phyloP scores from a whole-genome alignment of 2,113 vertebrate species.

The Phaethornis superciliosus region DNA sequence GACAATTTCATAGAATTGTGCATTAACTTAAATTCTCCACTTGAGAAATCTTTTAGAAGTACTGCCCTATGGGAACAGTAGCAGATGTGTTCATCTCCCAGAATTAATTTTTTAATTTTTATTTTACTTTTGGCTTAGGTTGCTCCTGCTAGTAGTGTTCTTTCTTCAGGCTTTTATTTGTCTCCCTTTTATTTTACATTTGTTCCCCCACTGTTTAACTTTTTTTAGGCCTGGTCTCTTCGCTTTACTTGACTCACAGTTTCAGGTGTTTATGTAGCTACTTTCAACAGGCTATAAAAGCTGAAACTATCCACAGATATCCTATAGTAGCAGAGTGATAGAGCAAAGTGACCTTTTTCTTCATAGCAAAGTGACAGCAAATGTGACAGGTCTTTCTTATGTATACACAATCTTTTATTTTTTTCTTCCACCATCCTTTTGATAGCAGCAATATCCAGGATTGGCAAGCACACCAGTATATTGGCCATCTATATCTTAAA shows the following conservation, averaged over 20 bases:
- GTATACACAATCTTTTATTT: neutral
- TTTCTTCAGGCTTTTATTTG: neutral
- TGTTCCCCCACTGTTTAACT: neutral
- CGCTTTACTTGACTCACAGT: neutral
- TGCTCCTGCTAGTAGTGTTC: neutral
- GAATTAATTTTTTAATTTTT: neutral
- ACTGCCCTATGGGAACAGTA: neutral
- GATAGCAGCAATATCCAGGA: neutral
- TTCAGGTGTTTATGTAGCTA: neutral
- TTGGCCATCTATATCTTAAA: fast-evolving
- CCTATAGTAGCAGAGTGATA: neutral
- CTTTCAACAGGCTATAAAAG: neutral
- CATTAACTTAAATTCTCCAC: neutral
- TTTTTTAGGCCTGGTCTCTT: neutral
- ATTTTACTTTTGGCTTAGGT: neutral
- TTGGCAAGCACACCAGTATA: neutral
- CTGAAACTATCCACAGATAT: neutral
- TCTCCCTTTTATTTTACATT: neutral
- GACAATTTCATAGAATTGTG: neutral
- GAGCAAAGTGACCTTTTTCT: neutral
- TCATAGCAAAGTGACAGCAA: neutral
- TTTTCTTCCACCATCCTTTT: neutral
- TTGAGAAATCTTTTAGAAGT: conserved; percentile 9
- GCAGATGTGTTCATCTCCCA: neutral
- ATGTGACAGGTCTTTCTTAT: neutral